Conservation (phyloP, 2,113 vertebrate genomes). For the Rhynchomys soricoides region DNA sequence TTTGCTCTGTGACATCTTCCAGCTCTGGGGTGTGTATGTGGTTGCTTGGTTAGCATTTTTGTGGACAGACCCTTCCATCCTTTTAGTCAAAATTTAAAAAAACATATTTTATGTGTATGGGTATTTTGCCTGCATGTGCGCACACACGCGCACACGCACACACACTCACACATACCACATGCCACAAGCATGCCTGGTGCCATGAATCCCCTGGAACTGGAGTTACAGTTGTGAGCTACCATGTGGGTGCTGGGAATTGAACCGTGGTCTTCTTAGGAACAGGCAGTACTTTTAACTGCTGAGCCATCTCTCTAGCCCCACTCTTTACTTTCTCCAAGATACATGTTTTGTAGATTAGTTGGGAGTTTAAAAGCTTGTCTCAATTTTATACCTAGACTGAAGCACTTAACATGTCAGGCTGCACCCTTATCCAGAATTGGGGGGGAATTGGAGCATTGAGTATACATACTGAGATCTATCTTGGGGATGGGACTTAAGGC, state of each 20-base stretch:
- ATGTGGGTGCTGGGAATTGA: background rate
- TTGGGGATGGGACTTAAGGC: background rate
- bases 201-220: background rate
- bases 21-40: background rate
- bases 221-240: background rate
- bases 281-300: background rate
- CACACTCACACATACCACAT: no score
- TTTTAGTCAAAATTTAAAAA: background rate
- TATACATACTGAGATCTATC: background rate
- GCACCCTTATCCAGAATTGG: background rate
- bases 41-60: constrained; percentile 3
- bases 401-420: background rate
- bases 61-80: background rate
- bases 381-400: background rate
- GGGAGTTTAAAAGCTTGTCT: background rate
- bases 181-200: background rate
- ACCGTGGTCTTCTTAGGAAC: background rate
- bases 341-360: background rate
- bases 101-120: background rate
- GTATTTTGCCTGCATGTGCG: background rate
- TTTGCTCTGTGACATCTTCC: background rate
- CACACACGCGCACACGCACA: background rate
- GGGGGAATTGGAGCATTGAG: no score
- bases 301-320: background rate
- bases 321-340: background rate